Evolutionary conservation across 30 jellyfish, hydroid and myxozoan genomes (phyloP).

Genomic region (Hydractinia echinata): DNA sequence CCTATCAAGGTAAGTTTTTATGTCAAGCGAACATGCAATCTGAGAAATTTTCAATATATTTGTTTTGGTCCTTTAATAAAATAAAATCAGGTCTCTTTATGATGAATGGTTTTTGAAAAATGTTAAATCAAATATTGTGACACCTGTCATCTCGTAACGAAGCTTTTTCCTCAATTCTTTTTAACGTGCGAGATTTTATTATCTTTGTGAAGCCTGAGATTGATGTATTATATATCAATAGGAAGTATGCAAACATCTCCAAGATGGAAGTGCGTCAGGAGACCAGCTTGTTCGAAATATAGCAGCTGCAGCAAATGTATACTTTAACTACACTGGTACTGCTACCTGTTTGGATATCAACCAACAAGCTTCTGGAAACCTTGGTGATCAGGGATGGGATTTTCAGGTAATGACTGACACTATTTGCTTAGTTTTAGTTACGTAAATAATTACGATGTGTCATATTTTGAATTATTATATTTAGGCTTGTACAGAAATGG

Average conservation of each 20-base stretch:
- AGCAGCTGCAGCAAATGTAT: conserved; percentile 81
- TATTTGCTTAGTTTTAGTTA: background rate
- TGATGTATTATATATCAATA: background rate
- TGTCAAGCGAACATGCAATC: too few species aligned
- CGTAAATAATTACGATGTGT: background rate
- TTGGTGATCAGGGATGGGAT: conserved; percentile 97
- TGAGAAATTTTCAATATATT: too few species aligned
- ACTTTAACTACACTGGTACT: conserved; percentile 85
- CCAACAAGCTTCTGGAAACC: conserved; percentile 76
- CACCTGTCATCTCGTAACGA: background rate
- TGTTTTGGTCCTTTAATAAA: too few species aligned
- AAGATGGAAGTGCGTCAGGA: conserved; percentile 65
- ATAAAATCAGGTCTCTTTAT: too few species aligned
- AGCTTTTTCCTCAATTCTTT: background rate
- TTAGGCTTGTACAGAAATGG: conserved; percentile 98
- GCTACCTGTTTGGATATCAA: conserved; percentile 71
- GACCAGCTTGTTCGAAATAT: conserved; percentile 43
- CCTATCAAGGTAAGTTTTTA: conserved; percentile 76
- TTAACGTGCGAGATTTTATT: background rate
- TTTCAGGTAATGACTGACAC: conserved; percentile 57
- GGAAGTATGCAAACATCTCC: conserved; percentile 84
- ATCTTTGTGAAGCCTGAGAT: background rate
- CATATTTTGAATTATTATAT: background rate
- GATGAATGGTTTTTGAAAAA: background rate
- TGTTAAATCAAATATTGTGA: background rate